Evolutionary conservation across 53 echinoderm and acorn worm genomes (phyloP).

Genomic region (Holothuria leucospilota): DNA sequence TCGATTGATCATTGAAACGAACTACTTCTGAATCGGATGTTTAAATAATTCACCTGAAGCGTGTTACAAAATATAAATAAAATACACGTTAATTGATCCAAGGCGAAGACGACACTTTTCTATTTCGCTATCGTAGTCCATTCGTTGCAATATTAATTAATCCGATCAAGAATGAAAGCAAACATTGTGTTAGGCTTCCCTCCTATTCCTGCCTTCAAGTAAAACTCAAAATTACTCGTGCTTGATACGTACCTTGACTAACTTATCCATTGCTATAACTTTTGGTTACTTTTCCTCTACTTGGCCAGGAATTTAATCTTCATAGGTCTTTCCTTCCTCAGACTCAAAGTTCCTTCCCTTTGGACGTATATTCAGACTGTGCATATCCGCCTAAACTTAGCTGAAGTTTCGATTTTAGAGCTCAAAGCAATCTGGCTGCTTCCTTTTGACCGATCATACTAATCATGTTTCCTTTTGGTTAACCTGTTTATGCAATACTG

Average conservation of each 20-base stretch:
- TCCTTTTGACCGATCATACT: constrained; percentile 27
- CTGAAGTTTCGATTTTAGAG: constrained; percentile 33
- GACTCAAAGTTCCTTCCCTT: constrained; percentile 45
- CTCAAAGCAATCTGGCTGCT: constrained; percentile 32
- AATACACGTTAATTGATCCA: too few species aligned
- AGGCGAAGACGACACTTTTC: too few species aligned
- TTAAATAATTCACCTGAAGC: too few species aligned
- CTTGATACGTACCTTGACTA: constrained; percentile 49
- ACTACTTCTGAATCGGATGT: too few species aligned
- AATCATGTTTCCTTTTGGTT: constrained; percentile 42
- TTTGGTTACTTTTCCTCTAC: constrained; percentile 41
- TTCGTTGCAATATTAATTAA: too few species aligned
- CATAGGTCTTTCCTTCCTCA: constrained; percentile 53
- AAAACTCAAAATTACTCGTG: constrained; percentile 2
- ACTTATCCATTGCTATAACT: constrained; percentile 47
- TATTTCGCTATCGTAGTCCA: too few species aligned
- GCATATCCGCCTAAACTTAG: constrained; percentile 43
- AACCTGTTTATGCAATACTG: constrained; percentile 38
- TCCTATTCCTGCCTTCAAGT: too few species aligned
- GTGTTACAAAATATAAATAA: too few species aligned
- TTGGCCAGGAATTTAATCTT: constrained; percentile 53
- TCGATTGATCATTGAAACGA: too few species aligned
- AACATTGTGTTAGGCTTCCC: too few species aligned
- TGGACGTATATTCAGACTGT: constrained; percentile 33
- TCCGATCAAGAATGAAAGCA: too few species aligned